These are phyloP conservation scores for Melangyna quadrimaculata DNA, from an alignment of 2,888 invertebrate species.

Conservation along the genomic window DNA sequence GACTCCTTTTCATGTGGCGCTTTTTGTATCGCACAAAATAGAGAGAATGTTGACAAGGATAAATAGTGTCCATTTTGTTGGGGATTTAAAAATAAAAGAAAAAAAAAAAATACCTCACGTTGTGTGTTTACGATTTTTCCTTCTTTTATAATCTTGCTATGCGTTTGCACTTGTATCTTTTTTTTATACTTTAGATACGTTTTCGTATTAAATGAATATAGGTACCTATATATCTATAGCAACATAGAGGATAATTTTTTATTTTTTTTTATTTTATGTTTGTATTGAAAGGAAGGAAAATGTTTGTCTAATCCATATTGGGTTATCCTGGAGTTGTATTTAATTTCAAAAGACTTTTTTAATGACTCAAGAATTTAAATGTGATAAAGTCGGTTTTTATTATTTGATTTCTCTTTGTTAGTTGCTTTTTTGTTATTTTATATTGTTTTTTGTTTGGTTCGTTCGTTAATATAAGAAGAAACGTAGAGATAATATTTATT, in stretches of 20 bases:
- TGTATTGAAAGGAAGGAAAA: not conserved
- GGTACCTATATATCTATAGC: not conserved
- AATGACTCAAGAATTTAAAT: slow-evolving; percentile 37
- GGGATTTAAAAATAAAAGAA: slow-evolving; percentile 45
- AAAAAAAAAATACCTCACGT: slow-evolving; percentile 22
- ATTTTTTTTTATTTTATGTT: not conserved
- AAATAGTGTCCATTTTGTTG: slow-evolving; percentile 53
- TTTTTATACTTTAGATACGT: not conserved
- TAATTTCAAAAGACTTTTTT: slow-evolving; percentile 39
- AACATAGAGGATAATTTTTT: not conserved
- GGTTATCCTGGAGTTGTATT: slow-evolving; percentile 47
- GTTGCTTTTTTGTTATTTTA: not conserved
- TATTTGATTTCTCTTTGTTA: slow-evolving; percentile 17
- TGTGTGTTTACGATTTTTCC: slow-evolving; percentile 18
- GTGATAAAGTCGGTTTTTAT: slow-evolving; percentile 19
- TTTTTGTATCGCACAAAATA: slow-evolving; percentile 54
- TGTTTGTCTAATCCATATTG: slow-evolving; percentile 28
- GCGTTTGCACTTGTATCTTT: slow-evolving; percentile 4
- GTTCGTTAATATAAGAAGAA: not conserved
- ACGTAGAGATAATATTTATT: not conserved
- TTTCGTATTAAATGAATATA: not conserved
- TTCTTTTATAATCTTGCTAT: not conserved
- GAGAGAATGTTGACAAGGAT: slow-evolving; percentile 56
- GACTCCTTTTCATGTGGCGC: slow-evolving; percentile 47
- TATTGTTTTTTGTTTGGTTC: not conserved